phyloP scores from a whole-genome alignment of 2,113 vertebrate genomes.

The Nansenia antarctica region DNA sequence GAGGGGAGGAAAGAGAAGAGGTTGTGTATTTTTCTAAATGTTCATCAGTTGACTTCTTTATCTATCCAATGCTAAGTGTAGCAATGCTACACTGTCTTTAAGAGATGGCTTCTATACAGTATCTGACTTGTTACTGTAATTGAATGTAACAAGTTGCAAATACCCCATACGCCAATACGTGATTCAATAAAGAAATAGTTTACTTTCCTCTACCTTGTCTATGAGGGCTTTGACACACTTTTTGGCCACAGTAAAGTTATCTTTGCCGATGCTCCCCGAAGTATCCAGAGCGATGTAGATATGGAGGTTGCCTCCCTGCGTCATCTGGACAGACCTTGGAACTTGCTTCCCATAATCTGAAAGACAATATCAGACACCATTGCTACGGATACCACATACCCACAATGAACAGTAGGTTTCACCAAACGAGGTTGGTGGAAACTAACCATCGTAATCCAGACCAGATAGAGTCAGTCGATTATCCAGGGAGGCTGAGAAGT shows the following conservation, averaged over 20 bases:
- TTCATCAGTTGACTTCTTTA: no score
- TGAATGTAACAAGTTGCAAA: no score
- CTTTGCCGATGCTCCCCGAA: not conserved
- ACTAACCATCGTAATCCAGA: not conserved
- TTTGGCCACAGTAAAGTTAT: not conserved
- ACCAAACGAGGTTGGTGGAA: not conserved
- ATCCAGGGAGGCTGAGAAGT: not conserved
- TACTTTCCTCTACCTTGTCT: not conserved
- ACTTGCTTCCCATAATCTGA: not conserved
- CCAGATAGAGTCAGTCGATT: not conserved
- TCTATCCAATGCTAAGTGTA: no score
- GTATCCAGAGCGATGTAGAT: not conserved
- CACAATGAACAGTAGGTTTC: not conserved
- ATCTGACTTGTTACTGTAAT: no score
- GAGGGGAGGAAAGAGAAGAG: not conserved
- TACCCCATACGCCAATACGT: no score
- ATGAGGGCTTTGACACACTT: not conserved
- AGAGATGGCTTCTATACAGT: no score
- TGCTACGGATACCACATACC: not conserved
- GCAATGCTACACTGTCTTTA: no score
- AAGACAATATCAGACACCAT: not conserved
- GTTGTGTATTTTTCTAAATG: no score
- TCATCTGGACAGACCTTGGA: not conserved
- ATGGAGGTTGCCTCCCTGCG: not conserved
- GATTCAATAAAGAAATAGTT: no score